Conservation (phyloP, 2,888 invertebrate genomes). For the Mesorhabditis spiculigera region DNA sequence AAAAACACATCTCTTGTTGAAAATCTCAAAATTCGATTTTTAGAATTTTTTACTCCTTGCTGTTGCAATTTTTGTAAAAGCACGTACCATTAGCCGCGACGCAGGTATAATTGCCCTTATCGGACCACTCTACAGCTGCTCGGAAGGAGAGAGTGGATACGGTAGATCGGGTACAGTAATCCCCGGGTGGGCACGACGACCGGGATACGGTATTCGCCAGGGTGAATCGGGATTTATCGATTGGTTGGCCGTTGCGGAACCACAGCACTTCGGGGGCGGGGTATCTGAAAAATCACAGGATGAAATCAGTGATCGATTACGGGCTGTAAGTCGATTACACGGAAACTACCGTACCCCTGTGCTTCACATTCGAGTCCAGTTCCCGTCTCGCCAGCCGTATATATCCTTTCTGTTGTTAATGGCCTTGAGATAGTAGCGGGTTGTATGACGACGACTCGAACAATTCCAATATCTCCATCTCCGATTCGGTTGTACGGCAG, state of each 20-base stretch:
- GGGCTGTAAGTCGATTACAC: background rate
- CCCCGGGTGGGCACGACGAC: conserved; percentile 30
- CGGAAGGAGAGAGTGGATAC: conserved; percentile 33
- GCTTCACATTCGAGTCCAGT: conserved; percentile 49
- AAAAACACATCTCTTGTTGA: too few relatives aligned
- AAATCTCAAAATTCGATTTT: background rate
- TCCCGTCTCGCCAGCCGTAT: conserved; percentile 34
- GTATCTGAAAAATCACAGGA: background rate
- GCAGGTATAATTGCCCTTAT: conserved; percentile 90
- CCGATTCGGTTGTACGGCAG: conserved; percentile 81
- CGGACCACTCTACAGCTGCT: conserved; percentile 73
- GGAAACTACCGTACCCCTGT: conserved; percentile 28
- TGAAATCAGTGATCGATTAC: too few relatives aligned
- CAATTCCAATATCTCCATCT: conserved; percentile 71
- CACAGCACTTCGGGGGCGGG: conserved; percentile 48
- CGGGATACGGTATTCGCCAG: conserved; percentile 11
- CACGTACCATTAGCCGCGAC: conserved; percentile 78
- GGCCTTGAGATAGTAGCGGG: conserved; percentile 43
- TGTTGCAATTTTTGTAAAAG: too few relatives aligned
- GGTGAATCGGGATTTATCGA: conserved; percentile 20
- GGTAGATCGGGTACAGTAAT: conserved; percentile 35
- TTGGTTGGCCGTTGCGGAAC: conserved; percentile 44
- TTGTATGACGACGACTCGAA: conserved; percentile 68
- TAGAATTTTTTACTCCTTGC: background rate
- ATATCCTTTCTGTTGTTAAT: conserved; percentile 36